phyloP scores from a whole-genome alignment of 2,113 vertebrate species.

The Chunga burmeisteri region DNA sequence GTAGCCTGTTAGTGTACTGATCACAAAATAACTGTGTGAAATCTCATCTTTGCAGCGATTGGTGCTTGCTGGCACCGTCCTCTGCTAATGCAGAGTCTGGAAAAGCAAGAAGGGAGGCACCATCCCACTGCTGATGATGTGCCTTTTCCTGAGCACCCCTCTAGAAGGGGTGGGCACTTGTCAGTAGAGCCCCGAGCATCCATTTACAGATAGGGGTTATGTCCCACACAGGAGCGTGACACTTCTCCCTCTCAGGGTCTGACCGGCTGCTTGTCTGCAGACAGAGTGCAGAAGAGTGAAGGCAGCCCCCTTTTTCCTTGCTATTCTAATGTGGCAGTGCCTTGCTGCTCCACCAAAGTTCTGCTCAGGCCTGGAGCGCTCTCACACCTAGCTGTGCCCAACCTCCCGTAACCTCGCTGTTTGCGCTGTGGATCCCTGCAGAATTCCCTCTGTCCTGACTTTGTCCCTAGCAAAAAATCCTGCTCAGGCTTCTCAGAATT shows the following conservation, averaged over 20 bases:
- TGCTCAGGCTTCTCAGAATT: constrained; percentile 2
- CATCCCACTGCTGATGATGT: rapidly evolving
- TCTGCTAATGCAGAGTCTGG: background rate
- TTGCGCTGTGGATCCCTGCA: background rate
- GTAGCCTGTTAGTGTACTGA: background rate
- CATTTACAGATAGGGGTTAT: rapidly evolving
- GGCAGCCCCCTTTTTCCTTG: background rate
- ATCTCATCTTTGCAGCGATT: background rate
- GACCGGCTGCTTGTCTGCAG: background rate
- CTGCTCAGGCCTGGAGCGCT: background rate
- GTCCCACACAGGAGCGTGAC: background rate
- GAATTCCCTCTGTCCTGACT: background rate
- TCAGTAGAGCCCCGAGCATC: background rate
- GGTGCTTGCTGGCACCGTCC: background rate
- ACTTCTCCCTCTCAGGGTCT: background rate
- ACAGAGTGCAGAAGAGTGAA: background rate
- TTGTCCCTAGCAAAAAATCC: background rate
- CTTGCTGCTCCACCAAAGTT: background rate
- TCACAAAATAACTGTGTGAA: background rate
- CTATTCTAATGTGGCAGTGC: background rate
- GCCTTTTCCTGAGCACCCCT: background rate
- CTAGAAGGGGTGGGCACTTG: background rate
- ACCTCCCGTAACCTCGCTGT: background rate
- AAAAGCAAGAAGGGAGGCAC: background rate
- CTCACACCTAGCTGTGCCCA: background rate